phyloP scores from a whole-genome alignment of 2,888 invertebrate species.

The Coleophora flavipennella region DNA sequence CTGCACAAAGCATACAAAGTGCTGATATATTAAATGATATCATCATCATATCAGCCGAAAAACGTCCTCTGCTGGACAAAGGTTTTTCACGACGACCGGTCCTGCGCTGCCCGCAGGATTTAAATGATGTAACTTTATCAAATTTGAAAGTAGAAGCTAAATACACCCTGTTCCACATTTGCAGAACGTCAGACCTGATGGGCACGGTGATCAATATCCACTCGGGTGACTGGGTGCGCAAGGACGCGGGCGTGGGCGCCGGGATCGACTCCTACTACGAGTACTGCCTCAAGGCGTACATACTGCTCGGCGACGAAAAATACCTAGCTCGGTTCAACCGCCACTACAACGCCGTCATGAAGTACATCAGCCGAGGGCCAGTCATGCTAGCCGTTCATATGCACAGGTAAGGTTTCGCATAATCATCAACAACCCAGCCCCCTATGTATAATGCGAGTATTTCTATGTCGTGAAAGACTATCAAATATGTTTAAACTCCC shows the following conservation, averaged over 20 bases:
- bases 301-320: constrained; percentile 93
- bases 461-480: too few relatives aligned
- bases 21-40: too few relatives aligned
- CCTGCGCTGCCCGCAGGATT: too few relatives aligned
- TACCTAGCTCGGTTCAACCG: constrained; percentile 95
- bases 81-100: too few relatives aligned
- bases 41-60: too few relatives aligned
- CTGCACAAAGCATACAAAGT: too few relatives aligned
- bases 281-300: constrained; percentile 97
- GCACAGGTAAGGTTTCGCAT: constrained; percentile 77
- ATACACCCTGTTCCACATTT: constrained; percentile 8
- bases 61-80: too few relatives aligned
- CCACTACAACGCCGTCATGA: constrained; percentile 97
- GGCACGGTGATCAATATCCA: constrained; percentile 98
- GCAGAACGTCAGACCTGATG: constrained; percentile 86
- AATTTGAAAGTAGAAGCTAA: too few relatives aligned
- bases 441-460: too few relatives aligned
- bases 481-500: too few relatives aligned
- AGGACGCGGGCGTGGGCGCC: constrained; percentile 98
- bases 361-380: constrained; percentile 96
- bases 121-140: too few relatives aligned
- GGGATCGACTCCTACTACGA: constrained; percentile 99
- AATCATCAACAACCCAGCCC: too few relatives aligned
- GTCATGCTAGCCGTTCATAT: constrained; percentile 96
- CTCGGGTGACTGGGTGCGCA: constrained; percentile 97